These are phyloP conservation scores for Gorsachius magnificus DNA, from an alignment of 2,797 vertebrate genomes.

Conservation along the genomic window DNA sequence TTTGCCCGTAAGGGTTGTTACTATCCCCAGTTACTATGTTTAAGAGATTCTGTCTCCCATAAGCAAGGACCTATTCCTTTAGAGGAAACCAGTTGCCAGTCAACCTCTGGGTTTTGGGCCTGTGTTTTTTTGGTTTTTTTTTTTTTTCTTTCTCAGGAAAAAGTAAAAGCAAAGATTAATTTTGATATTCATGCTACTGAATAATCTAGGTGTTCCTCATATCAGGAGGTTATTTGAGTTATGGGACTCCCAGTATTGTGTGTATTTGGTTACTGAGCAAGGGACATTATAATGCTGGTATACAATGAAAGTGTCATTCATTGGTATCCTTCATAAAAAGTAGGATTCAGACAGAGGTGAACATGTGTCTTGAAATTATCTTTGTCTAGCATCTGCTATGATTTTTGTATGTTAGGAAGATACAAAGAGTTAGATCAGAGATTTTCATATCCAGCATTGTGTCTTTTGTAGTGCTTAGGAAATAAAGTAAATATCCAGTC, in stretches of 20 bases:
- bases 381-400: not conserved
- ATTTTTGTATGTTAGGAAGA: not conserved
- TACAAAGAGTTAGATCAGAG: not conserved
- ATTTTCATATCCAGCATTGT: not conserved
- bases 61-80: not conserved
- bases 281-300: not conserved
- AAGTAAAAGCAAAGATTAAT: not conserved
- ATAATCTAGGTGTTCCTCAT: not conserved
- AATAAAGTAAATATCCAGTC: not conserved
- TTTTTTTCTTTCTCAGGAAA: not conserved
- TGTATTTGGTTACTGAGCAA: not conserved
- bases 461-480: not conserved
- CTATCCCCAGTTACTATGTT: not conserved
- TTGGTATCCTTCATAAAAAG: not conserved
- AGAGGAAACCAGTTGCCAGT: not conserved
- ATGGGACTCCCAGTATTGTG: not conserved
- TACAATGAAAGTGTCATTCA: not conserved
- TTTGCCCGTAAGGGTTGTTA: not conserved
- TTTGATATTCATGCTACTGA: not conserved
- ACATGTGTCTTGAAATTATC: not conserved
- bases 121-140: not conserved
- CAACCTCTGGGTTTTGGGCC: not conserved
- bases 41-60: not conserved
- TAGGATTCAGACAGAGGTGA: not conserved
- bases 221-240: not conserved